Percentiles rank a stretch among this genome's conserved stretches.
phyloP scores from a whole-genome alignment of 2,888 invertebrate species.

The Perithous albicinctus region DNA sequence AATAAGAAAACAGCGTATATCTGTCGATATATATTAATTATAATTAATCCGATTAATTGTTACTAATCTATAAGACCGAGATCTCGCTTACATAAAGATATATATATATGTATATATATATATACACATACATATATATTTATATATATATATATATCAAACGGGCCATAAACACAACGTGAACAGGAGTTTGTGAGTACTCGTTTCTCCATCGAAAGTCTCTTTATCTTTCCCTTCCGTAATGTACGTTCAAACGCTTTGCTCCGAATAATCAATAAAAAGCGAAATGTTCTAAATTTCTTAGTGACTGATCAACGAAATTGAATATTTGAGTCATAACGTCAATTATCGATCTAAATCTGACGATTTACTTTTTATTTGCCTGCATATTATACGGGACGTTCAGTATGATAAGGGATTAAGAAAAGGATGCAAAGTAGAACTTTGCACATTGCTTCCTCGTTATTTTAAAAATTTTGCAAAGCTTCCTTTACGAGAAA shows the following conservation, averaged over 20 bases:
- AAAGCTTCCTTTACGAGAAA: no score
- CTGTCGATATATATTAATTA: constrained; percentile 71
- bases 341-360: no score
- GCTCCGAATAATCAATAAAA: constrained; percentile 59
- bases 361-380: no score
- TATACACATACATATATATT: constrained; percentile 30
- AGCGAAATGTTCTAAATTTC: constrained; percentile 31
- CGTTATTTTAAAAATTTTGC: no score
- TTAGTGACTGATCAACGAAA: background rate
- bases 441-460: no score
- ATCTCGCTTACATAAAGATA: constrained; percentile 72
- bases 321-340: background rate
- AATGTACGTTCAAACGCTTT: constrained; percentile 62
- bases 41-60: constrained; percentile 75
- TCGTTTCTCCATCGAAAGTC: constrained; percentile 52
- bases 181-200: constrained; percentile 50
- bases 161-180: constrained; percentile 65
- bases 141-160: constrained; percentile 10
- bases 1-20: constrained; percentile 62
- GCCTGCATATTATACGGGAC: no score
- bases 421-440: no score
- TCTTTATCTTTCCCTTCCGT: constrained; percentile 51
- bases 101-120: constrained; percentile 8
- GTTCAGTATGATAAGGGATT: no score
- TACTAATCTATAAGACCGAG: constrained; percentile 74